Evolutionary conservation across 2,797 vertebrate species (phyloP).

Genomic region (Babyrousa celebensis): DNA sequence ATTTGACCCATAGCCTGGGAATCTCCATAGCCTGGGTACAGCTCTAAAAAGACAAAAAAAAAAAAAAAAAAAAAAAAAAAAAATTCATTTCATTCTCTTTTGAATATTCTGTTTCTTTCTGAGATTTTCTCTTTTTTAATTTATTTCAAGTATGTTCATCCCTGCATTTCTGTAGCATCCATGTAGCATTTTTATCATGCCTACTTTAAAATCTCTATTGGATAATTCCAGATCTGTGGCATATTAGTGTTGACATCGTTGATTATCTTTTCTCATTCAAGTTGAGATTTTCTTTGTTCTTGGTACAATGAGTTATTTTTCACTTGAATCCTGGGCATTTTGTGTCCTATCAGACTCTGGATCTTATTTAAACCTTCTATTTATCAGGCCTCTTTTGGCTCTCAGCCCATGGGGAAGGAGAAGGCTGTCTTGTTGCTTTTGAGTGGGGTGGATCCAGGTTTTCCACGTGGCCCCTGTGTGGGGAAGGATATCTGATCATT

Average conservation of each 20-base stretch:
- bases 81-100: not conserved
- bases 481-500: not conserved
- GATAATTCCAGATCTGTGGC: not conserved
- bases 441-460: rapidly evolving
- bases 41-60: too few relatives aligned
- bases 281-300: slow-evolving; percentile 20
- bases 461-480: not conserved
- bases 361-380: not conserved
- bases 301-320: not conserved
- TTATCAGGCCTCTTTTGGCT: not conserved
- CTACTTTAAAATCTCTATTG: not conserved
- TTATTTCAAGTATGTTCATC: not conserved
- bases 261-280: not conserved
- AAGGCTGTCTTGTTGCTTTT: not conserved
- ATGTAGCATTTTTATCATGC: not conserved
- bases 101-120: not conserved
- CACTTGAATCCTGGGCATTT: not conserved
- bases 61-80: too few relatives aligned
- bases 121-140: not conserved
- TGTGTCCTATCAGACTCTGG: not conserved
- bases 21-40: too few relatives aligned
- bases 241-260: not conserved
- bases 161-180: not conserved
- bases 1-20: too few relatives aligned
- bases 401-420: not conserved